Evolutionary conservation across 1,140 invertebrate genomes (phyloP).

Genomic region (Charaxes varanes): DNA sequence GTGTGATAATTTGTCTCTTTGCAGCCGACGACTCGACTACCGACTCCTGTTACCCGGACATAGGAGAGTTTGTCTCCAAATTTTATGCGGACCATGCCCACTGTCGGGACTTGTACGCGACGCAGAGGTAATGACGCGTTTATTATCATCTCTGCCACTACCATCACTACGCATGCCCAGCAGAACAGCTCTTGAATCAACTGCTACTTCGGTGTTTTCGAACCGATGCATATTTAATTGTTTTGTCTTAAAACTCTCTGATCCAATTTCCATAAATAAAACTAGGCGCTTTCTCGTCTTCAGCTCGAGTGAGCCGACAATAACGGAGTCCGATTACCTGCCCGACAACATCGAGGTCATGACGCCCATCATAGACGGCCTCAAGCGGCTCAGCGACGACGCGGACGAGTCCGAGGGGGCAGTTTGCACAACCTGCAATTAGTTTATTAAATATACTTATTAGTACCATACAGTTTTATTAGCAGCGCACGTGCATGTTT

Average conservation of each 20-base stretch:
- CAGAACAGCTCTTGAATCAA: too few relatives aligned
- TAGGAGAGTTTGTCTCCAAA: slow-evolving; percentile 81
- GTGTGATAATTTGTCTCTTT: slow-evolving; percentile 14
- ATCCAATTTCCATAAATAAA: too few relatives aligned
- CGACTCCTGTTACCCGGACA: slow-evolving; percentile 69
- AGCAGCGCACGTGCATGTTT: too few relatives aligned
- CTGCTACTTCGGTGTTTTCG: too few relatives aligned
- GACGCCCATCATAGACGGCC: slow-evolving; percentile 63
- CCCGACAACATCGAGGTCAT: slow-evolving; percentile 69
- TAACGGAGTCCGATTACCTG: slow-evolving; percentile 64
- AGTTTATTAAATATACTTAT: neutral
- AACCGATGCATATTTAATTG: too few relatives aligned
- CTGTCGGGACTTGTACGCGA: slow-evolving; percentile 75
- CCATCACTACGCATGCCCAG: too few relatives aligned
- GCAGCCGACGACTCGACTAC: slow-evolving; percentile 26
- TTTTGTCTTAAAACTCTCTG: too few relatives aligned
- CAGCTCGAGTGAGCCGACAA: slow-evolving; percentile 56
- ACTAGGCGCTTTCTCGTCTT: slow-evolving; percentile 18
- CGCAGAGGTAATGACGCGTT: slow-evolving; percentile 36
- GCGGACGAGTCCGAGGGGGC: slow-evolving; percentile 51
- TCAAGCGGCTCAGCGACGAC: slow-evolving; percentile 44
- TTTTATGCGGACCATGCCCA: slow-evolving; percentile 82
- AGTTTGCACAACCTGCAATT: slow-evolving; percentile 89
- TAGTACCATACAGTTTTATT: too few relatives aligned
- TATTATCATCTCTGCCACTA: neutral